Percentiles rank a stretch among this genome's conserved stretches.
These are phyloP conservation scores for Rhopalosiphum maidis DNA, from an alignment of 1,140 invertebrate genomes.

Conservation along the genomic window DNA sequence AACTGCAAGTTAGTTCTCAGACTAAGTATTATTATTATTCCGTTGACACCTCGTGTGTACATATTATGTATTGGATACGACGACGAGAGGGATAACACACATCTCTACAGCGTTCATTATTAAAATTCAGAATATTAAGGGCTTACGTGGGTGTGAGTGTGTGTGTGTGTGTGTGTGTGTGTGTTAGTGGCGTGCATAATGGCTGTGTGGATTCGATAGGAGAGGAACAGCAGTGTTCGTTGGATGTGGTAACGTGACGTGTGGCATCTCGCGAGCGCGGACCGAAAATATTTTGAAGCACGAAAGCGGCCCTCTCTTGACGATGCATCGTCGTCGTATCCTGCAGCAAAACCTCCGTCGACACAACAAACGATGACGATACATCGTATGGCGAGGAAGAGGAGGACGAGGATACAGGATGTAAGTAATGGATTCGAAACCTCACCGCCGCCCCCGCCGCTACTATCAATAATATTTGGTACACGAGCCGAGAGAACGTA, in stretches of 20 bases:
- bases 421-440: constrained; percentile 37
- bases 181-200: no score
- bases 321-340: background rate
- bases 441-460: background rate
- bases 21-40: background rate
- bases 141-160: background rate
- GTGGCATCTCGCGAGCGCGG: background rate
- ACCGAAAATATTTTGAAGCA: background rate
- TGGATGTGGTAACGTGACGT: constrained; percentile 33
- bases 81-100: background rate
- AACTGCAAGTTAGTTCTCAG: background rate
- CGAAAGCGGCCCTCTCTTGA: background rate
- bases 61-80: background rate
- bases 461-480: background rate
- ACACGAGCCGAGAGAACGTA: background rate
- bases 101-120: constrained; percentile 15
- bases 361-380: background rate
- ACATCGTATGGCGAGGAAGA: background rate
- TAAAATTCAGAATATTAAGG: constrained; percentile 11
- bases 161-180: background rate
- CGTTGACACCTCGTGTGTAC: background rate
- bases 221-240: background rate
- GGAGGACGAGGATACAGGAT: background rate
- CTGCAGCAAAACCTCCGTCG: background rate
- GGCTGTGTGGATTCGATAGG: background rate